Evolutionary conservation across 2,113 vertebrate species (phyloP).

Genomic region (Paedocypris sp.): DNA sequence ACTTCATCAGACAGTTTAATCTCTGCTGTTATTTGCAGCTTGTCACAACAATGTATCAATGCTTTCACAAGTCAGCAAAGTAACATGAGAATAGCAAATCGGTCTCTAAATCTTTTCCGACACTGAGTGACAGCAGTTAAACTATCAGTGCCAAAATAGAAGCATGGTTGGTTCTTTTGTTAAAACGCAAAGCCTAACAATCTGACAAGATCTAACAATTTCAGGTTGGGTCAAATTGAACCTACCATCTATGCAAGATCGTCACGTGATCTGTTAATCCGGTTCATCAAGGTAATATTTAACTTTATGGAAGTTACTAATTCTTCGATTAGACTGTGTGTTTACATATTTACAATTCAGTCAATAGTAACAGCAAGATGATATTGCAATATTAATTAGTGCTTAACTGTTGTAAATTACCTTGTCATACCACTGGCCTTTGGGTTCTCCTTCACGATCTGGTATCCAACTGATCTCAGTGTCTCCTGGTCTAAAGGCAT

Average conservation of each 20-base stretch:
- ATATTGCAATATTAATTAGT: too few relatives aligned
- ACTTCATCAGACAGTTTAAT: neutral
- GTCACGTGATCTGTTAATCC: neutral
- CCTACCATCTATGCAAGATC: neutral
- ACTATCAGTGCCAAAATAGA: constrained; percentile 24
- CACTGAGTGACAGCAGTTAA: constrained; percentile 13
- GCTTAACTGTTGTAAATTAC: constrained; percentile 40
- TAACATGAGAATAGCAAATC: constrained; percentile 28
- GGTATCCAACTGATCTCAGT: constrained; percentile 52
- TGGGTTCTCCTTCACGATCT: constrained; percentile 51
- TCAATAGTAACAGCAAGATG: neutral
- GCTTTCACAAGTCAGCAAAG: neutral
- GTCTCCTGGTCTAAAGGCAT: constrained; percentile 34
- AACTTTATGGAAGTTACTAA: too few relatives aligned
- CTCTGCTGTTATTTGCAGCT: neutral
- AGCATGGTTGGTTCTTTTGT: constrained; percentile 29
- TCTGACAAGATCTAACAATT: neutral
- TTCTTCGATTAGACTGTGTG: too few relatives aligned
- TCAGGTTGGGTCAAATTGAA: neutral
- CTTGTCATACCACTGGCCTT: constrained; percentile 69
- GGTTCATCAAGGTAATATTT: neutral
- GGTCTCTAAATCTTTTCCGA: constrained; percentile 29
- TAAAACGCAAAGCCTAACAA: neutral
- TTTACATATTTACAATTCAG: neutral
- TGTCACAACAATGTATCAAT: constrained; percentile 3